phyloP scores from a whole-genome alignment of 2,888 invertebrate genomes.

The Strigamia maritima region DNA sequence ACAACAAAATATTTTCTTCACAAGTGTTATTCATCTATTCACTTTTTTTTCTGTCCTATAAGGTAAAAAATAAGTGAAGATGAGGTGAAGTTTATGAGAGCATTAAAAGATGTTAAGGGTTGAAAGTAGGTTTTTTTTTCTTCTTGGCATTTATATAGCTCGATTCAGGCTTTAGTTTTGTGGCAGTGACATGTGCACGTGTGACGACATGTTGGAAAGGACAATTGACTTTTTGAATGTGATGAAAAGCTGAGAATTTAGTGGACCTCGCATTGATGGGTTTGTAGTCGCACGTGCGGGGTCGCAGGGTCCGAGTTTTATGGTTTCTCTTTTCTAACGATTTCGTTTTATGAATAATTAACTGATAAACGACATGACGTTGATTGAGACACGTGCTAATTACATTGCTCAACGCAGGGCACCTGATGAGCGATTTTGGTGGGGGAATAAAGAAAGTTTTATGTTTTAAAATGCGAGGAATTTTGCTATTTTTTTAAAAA shows the following conservation, averaged over 20 bases:
- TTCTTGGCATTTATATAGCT: slow-evolving; percentile 9
- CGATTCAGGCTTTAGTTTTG: not conserved
- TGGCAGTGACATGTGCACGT: not conserved
- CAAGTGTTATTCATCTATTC: not conserved
- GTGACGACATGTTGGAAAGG: not conserved
- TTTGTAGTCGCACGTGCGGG: slow-evolving; percentile 12
- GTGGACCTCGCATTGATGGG: slow-evolving; percentile 12
- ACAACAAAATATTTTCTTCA: not conserved
- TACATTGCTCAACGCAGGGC: not conserved
- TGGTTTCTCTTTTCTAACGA: not conserved
- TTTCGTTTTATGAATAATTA: slow-evolving; percentile 22
- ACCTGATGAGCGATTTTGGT: not conserved
- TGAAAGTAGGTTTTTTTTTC: not conserved
- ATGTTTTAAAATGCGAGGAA: no score
- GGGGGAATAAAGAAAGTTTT: not conserved
- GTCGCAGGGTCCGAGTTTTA: slow-evolving; percentile 1
- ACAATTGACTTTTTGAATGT: slow-evolving; percentile 19
- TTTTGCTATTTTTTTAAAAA: no score
- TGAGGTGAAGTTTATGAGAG: slow-evolving; percentile 21
- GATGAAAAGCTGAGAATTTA: not conserved
- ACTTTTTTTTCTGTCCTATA: not conserved
- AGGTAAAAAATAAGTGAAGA: not conserved
- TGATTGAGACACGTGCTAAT: slow-evolving; percentile 32
- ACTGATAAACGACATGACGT: not conserved
- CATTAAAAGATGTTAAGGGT: slow-evolving; percentile 4